Conservation (phyloP, 2,888 invertebrate species). For the Cetonia aurata region DNA sequence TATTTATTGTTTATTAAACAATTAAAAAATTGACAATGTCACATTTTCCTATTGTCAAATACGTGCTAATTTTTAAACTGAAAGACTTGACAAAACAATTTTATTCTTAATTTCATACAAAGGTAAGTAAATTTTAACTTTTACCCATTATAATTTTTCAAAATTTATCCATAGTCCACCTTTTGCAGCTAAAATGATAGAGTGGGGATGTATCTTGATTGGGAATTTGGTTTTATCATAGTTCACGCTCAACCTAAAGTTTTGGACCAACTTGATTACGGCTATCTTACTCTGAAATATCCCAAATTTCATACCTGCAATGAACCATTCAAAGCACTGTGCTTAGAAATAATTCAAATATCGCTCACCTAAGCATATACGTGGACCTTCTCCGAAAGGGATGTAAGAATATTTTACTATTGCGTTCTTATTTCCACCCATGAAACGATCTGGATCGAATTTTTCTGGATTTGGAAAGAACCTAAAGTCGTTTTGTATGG, state of each 20-base stretch:
- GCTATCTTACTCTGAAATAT: constrained; percentile 61
- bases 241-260: constrained; percentile 61
- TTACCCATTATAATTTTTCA: constrained; percentile 39
- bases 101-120: no score
- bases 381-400: constrained; percentile 57
- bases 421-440: constrained; percentile 54
- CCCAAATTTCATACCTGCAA: constrained; percentile 63
- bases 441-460: constrained; percentile 54
- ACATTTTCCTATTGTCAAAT: constrained; percentile 10
- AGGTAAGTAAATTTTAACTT: no score
- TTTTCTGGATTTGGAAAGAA: constrained; percentile 51
- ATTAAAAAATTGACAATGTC: constrained; percentile 42
- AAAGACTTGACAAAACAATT: no score
- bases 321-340: not conserved
- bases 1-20: constrained; percentile 44
- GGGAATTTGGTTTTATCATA: constrained; percentile 55
- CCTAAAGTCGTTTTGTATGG: constrained; percentile 50
- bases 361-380: constrained; percentile 45
- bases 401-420: constrained; percentile 54
- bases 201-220: constrained; percentile 53
- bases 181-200: constrained; percentile 51
- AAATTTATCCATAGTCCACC: constrained; percentile 57
- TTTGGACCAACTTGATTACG: constrained; percentile 59
- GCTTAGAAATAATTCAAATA: constrained; percentile 3
- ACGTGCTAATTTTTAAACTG: no score